phyloP scores from a whole-genome alignment of 2,797 vertebrate genomes.

The Catamblyrhynchus diadema region DNA sequence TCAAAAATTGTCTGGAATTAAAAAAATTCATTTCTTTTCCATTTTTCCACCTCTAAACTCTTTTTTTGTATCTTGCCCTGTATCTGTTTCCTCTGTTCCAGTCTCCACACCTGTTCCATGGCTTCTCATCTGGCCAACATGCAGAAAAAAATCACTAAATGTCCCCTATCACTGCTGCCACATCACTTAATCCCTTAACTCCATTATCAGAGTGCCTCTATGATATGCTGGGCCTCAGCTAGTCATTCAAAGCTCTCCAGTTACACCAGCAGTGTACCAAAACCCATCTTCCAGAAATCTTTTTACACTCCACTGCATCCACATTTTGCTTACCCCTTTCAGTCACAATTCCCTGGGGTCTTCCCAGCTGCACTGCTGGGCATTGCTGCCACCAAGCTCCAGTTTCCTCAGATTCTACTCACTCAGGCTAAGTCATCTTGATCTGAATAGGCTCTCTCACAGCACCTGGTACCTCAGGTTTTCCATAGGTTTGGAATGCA shows the following conservation, averaged over 20 bases:
- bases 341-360: background rate
- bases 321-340: background rate
- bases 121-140: background rate
- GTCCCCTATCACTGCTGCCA: background rate
- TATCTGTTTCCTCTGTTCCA: background rate
- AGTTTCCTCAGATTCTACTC: background rate
- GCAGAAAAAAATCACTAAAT: background rate
- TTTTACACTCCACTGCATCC: background rate
- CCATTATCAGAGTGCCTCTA: background rate
- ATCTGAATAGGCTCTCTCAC: background rate
- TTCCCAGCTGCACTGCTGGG: accelerated
- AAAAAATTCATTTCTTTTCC: background rate
- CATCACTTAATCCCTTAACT: background rate
- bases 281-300: background rate
- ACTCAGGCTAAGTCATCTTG: background rate
- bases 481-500: background rate
- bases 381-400: background rate
- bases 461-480: background rate
- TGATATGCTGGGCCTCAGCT: background rate
- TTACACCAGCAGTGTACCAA: background rate
- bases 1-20: background rate
- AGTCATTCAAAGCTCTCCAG: background rate
- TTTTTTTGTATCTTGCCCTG: background rate
- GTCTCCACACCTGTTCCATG: background rate
- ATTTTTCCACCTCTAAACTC: background rate